Conservation (phyloP, 2,797 vertebrate species). For the Enteromius paludinosus region DNA sequence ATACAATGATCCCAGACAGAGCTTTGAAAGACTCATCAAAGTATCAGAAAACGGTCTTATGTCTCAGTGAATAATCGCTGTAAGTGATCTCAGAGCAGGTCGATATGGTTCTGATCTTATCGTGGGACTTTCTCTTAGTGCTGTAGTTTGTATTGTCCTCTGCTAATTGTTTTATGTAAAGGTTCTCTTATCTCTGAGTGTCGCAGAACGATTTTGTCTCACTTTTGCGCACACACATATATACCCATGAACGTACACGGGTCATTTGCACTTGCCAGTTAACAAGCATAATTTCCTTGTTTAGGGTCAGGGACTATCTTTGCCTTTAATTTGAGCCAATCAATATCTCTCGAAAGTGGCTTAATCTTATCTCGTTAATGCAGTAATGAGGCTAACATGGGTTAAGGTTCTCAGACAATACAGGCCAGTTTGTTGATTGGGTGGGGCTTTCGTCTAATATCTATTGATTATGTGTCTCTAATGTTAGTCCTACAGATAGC, state of each 20-base stretch:
- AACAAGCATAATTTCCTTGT: conserved; percentile 54
- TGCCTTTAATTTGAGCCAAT: conserved; percentile 59
- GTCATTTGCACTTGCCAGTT: conserved; percentile 46
- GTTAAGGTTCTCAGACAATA: conserved; percentile 58
- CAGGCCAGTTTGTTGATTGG: conserved; percentile 54
- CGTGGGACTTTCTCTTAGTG: conserved; percentile 31
- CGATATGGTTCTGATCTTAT: conserved; percentile 56
- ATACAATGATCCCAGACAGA: conserved; percentile 1
- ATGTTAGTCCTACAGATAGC: conserved; percentile 28
- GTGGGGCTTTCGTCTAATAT: conserved; percentile 52
- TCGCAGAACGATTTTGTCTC: conserved; percentile 33
- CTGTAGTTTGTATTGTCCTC: conserved; percentile 43
- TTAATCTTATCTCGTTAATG: conserved; percentile 64
- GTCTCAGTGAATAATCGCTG: conserved; percentile 8
- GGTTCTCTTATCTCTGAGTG: conserved; percentile 55
- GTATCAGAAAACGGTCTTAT: conserved; percentile 19
- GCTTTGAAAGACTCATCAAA: conserved; percentile 43
- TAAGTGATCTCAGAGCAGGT: conserved; percentile 39
- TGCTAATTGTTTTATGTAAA: conserved; percentile 59
- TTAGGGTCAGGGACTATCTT: conserved; percentile 58
- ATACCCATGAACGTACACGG: background rate
- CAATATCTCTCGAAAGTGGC: conserved; percentile 60
- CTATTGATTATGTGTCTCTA: conserved; percentile 52
- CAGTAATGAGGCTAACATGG: conserved; percentile 59
- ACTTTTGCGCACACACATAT: background rate